A percentile compares a stretch with the other conserved stretches of the same genome.
Conservation (phyloP, 2,113 vertebrate species). For the Crocuta crocuta region DNA sequence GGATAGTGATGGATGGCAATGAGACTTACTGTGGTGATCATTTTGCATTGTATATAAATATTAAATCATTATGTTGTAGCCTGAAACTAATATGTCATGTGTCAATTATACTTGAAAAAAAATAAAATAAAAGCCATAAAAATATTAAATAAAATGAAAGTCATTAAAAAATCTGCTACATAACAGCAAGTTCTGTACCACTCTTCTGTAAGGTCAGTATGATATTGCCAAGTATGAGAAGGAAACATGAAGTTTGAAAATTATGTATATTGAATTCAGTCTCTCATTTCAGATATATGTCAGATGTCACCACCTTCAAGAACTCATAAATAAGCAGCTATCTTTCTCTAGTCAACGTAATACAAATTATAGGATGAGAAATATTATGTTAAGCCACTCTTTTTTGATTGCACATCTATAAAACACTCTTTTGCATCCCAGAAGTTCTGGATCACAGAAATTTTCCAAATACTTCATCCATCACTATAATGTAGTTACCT, state of each 20-base stretch:
- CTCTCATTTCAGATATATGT: slow-evolving; percentile 55
- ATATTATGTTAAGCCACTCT: slow-evolving; percentile 45
- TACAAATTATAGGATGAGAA: slow-evolving; percentile 35
- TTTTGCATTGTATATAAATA: not conserved
- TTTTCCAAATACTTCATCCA: slow-evolving; percentile 55
- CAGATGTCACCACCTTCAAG: slow-evolving; percentile 63
- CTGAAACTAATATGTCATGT: not conserved
- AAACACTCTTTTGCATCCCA: not conserved
- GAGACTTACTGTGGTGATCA: not conserved
- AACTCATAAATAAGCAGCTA: slow-evolving; percentile 60
- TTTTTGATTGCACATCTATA: slow-evolving; percentile 46
- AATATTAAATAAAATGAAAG: not conserved
- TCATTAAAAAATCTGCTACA: not conserved
- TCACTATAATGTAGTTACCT: slow-evolving; percentile 34
- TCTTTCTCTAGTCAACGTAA: slow-evolving; percentile 38
- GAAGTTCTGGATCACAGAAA: slow-evolving; percentile 43
- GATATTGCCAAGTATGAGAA: slow-evolving; percentile 33
- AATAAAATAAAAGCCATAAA: not conserved
- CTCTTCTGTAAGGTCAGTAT: slow-evolving; percentile 33
- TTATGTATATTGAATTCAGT: slow-evolving; percentile 71
- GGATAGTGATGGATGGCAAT: not conserved
- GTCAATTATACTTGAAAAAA: not conserved
- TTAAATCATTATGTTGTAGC: not conserved
- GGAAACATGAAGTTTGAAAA: slow-evolving; percentile 61
- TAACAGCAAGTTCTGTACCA: not conserved